phyloP scores from a whole-genome alignment of 2,888 invertebrate species.

The Trileptium ribeirensis region DNA sequence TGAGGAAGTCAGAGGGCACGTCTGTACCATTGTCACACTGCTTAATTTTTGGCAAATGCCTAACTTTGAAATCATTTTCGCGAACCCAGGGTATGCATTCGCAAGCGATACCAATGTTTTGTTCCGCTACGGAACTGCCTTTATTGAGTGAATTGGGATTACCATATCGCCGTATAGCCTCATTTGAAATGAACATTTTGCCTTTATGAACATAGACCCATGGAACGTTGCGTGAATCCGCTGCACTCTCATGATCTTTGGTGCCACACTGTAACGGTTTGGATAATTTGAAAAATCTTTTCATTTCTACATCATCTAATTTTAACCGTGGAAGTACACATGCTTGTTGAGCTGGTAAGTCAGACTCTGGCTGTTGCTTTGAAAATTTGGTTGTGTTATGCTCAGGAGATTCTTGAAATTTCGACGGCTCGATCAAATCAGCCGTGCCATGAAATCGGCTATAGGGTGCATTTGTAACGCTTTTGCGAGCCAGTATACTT shows the following conservation, averaged over 20 bases:
- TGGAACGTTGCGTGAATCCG: not conserved
- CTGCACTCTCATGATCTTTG: too few species aligned
- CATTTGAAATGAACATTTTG: not conserved
- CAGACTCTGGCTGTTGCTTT: too few species aligned
- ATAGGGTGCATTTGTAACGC: too few species aligned
- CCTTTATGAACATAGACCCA: slow-evolving; percentile 17
- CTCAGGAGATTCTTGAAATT: too few species aligned
- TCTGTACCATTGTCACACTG: not conserved
- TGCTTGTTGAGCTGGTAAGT: not conserved
- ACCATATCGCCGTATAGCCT: not conserved
- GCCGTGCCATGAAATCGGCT: too few species aligned
- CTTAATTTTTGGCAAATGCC: not conserved
- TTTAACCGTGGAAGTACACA: slow-evolving; percentile 12
- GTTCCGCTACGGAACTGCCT: not conserved
- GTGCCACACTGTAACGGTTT: slow-evolving; percentile 4
- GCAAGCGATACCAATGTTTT: not conserved
- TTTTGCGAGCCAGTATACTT: too few species aligned
- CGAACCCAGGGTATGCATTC: not conserved
- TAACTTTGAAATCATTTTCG: slow-evolving; percentile 11
- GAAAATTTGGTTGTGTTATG: too few species aligned
- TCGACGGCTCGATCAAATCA: too few species aligned
- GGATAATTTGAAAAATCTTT: not conserved
- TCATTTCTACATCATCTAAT: not conserved
- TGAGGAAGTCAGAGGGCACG: not conserved
- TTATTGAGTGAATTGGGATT: too few species aligned